phyloP scores from a whole-genome alignment of 2,113 vertebrate genomes.

The Mormoops blainvillei region DNA sequence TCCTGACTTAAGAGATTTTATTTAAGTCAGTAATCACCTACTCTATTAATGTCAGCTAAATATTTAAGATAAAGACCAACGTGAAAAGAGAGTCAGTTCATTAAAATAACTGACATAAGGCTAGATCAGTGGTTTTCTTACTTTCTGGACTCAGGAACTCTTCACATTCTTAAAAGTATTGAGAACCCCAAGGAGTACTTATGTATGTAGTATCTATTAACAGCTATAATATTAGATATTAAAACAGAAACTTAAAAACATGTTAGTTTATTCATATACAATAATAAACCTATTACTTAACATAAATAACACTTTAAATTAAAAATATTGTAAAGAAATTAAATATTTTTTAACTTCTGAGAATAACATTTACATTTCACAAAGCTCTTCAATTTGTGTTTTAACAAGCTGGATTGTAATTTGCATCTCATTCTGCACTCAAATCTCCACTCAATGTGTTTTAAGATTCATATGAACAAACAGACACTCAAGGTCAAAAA shows the following conservation, averaged over 20 bases:
- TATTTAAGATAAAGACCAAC: background rate
- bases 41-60: background rate
- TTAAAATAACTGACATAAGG: background rate
- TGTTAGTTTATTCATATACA: background rate
- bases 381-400: background rate
- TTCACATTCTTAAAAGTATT: background rate
- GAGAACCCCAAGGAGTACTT: background rate
- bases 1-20: background rate
- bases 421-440: background rate
- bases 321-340: background rate
- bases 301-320: background rate
- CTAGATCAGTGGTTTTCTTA: background rate
- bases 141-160: background rate
- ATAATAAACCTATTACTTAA: background rate
- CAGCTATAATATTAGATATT: background rate
- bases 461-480: background rate
- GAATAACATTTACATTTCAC: background rate
- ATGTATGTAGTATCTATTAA: background rate
- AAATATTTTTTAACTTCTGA: too few relatives aligned
- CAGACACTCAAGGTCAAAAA: background rate
- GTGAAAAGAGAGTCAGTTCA: background rate
- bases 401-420: background rate
- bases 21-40: background rate
- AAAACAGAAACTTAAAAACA: background rate
- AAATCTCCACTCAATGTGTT: background rate